Evolutionary conservation across 1,140 invertebrate genomes (phyloP), one percentile per base, ranked within the genome.

Genomic region (silkworm (Bombyx mori)): DNA sequence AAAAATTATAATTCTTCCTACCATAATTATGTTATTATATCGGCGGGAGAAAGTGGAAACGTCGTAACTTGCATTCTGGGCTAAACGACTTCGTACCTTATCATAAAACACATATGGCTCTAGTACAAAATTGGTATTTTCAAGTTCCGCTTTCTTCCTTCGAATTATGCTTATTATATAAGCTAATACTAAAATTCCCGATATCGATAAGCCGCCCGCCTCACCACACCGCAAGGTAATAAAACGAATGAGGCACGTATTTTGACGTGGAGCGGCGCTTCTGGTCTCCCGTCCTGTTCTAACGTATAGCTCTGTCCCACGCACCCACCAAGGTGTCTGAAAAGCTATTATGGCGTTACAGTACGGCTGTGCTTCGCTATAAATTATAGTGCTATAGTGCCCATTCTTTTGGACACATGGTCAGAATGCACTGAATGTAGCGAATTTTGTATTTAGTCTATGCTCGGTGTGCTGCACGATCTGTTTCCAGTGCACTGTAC

Each of bases 241-340:
- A 87, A 87, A 87, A 82, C 82, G 84, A 87, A 82, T 79, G 80
- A 75, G 77, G 77, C 83, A 85, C 82, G 82, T 87, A 87, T 87
- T 87, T 87, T 87, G 84, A 87, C 84, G 82, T 82, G 71, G 75
- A 82, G 80, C 80, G 83, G 83, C 83, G 83, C 83, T 87, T 87
- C 83, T 87, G 83, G 80, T 85, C 76, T 56, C 47, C 44, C 68
- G 10, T 85, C 78, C 57, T 70, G 6, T 62, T 87, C 78, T n/a
- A 59, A n/a, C 73, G 48, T 46, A 71, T 70, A 53, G 61, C 57
- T 47, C 44, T 63, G 53, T 83, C 79, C 62, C 75, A 7, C 70
- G 35, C 71, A 58, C 79, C 57, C 45, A 52, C 67, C 52, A 68
- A 81, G 78, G 78, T 80, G 74, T 77, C 79, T 79, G 73, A 65